phyloP scores from a whole-genome alignment of 2,113 vertebrate genomes.

The Coregonus clupeaformis region DNA sequence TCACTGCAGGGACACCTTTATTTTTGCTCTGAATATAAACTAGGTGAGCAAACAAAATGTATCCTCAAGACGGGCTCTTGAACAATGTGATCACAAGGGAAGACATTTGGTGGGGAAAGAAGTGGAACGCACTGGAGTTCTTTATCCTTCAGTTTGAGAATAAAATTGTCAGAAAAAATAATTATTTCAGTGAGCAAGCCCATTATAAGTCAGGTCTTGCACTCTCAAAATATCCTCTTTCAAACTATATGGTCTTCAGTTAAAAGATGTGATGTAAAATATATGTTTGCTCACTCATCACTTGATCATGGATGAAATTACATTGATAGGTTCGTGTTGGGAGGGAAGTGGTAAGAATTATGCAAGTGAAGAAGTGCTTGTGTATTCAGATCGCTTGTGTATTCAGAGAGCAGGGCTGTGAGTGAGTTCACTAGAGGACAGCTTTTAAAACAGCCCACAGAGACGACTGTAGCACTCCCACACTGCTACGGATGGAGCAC shows the following conservation, averaged over 20 bases:
- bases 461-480: not conserved
- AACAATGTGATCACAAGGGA: not conserved
- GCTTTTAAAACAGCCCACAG: not conserved
- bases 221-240: not conserved
- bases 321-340: not conserved
- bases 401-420: not conserved
- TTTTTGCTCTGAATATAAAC: conserved; percentile 6
- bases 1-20: not conserved
- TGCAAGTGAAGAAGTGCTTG: no score
- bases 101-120: not conserved
- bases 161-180: conserved; percentile 28
- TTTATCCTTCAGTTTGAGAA: not conserved
- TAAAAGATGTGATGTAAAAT: no score
- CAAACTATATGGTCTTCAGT: no score
- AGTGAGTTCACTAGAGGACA: not conserved
- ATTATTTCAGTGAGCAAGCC: not conserved
- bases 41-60: conserved; percentile 12
- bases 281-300: no score
- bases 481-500: not conserved
- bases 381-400: not conserved
- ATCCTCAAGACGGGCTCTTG: not conserved
- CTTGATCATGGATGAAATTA: not conserved
- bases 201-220: not conserved
- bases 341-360: not conserved
- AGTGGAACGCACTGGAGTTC: not conserved